Percentiles rank a stretch among this genome's conserved stretches.
Evolutionary conservation across 2,113 vertebrate species (phyloP).

Genomic region (Scalopus aquaticus): DNA sequence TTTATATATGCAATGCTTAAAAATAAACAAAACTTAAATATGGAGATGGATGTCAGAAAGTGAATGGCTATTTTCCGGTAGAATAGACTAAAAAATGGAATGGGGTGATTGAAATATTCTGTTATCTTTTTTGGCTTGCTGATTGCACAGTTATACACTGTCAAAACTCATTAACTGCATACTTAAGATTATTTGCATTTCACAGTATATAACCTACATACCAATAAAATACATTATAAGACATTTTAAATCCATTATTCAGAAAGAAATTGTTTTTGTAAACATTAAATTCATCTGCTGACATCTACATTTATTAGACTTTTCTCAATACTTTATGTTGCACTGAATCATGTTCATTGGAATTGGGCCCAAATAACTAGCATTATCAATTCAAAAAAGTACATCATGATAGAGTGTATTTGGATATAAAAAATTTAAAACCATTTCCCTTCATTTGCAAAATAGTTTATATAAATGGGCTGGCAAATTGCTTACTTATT

Average conservation of each 20-base stretch:
- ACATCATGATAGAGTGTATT: not conserved
- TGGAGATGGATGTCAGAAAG: not conserved
- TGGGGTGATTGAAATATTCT: not conserved
- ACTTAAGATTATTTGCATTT: not conserved
- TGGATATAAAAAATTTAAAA: not conserved
- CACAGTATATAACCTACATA: not conserved
- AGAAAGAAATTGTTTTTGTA: slow-evolving; percentile 42
- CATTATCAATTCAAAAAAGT: not conserved
- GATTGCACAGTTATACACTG: not conserved
- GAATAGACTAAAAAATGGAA: not conserved
- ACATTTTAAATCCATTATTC: not conserved
- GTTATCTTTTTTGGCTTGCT: not conserved
- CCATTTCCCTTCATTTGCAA: slow-evolving; percentile 46
- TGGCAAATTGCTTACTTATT: not conserved
- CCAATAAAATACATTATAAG: not conserved
- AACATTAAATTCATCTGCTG: not conserved
- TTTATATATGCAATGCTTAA: not conserved
- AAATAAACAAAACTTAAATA: not conserved
- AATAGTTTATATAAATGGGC: not conserved
- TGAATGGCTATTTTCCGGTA: not conserved
- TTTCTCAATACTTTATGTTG: not conserved
- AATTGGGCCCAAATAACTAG: not conserved
- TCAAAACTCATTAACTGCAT: not conserved
- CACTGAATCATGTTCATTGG: not conserved
- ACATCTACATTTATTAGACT: not conserved